A percentile compares a stretch with the other conserved stretches of the same genome.
Evolutionary conservation across 1,140 invertebrate species (phyloP).

Genomic region (Drosophila repleta): DNA sequence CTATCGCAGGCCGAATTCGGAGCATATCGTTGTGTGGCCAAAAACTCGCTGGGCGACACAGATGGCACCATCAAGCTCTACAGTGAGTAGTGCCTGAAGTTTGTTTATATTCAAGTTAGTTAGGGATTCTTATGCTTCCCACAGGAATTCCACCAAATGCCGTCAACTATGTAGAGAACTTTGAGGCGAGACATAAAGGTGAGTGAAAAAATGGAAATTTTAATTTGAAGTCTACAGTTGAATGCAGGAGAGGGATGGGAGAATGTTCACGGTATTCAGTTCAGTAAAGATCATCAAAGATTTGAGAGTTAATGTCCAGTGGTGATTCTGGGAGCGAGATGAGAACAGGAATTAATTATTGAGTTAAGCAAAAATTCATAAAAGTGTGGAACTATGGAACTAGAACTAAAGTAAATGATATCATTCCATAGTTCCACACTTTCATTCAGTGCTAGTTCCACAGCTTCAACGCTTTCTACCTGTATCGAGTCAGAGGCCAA

Average conservation of each 20-base stretch:
- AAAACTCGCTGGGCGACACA: conserved; percentile 94
- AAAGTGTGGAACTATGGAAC: no score
- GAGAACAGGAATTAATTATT: no score
- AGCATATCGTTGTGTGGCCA: conserved; percentile 93
- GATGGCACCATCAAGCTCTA: conserved; percentile 95
- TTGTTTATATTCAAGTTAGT: neutral
- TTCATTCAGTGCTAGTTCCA: no score
- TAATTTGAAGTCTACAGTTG: neutral
- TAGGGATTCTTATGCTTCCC: neutral
- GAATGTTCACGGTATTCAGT: no score
- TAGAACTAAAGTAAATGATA: no score
- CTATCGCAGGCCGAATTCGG: conserved; percentile 89
- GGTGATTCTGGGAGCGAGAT: no score
- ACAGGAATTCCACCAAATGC: conserved; percentile 81
- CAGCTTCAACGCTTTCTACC: no score
- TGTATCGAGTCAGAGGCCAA: no score
- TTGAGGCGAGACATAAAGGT: conserved; percentile 79
- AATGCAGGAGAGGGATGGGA: neutral
- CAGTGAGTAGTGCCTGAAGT: conserved; percentile 85
- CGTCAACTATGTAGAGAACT: conserved; percentile 81
- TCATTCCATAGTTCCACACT: no score
- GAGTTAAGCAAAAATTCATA: no score
- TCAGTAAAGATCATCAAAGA: no score
- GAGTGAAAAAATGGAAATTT: conserved; percentile 23
- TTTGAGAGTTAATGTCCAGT: no score